Evolutionary conservation across 2,888 invertebrate species (phyloP).

Genomic region (Silvanus unidentatus): DNA sequence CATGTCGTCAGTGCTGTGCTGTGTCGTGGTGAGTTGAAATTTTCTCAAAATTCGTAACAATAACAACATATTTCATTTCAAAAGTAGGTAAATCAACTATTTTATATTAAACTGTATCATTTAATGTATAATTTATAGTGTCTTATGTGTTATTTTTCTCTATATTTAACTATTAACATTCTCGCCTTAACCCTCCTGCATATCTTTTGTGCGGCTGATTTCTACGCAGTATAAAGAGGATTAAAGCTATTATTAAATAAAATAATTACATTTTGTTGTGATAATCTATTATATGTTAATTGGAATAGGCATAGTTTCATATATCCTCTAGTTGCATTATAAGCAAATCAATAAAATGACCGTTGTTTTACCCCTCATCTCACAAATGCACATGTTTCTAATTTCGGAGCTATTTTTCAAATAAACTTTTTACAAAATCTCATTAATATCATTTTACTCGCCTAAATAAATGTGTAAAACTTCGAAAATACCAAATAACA

Average conservation of each 20-base stretch:
- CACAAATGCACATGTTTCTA: conserved; percentile 34
- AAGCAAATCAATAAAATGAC: conserved; percentile 44
- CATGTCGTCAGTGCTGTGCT: conserved; percentile 94
- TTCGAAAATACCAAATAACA: no score
- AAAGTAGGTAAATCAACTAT: conserved; percentile 28
- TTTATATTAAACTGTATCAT: no score
- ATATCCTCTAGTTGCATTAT: conserved; percentile 9
- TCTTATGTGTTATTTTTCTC: background rate
- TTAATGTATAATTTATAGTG: no score
- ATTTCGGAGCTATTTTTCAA: conserved; percentile 17
- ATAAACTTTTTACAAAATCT: background rate
- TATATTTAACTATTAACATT: background rate
- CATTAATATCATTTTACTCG: background rate
- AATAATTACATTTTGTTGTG: no score
- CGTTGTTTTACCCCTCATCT: conserved; percentile 34
- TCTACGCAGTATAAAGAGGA: conserved; percentile 29
- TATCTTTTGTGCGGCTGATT: conserved; percentile 36
- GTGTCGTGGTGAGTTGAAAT: conserved; percentile 83
- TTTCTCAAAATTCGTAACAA: conserved; percentile 32
- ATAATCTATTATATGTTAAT: no score
- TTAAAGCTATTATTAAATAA: no score
- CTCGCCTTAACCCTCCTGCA: conserved; percentile 24
- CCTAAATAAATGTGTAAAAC: background rate
- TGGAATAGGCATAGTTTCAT: no score
- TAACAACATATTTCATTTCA: conserved; percentile 28